Conservation (phyloP, 1,140 invertebrate genomes). For the Portunus trituberculatus region DNA sequence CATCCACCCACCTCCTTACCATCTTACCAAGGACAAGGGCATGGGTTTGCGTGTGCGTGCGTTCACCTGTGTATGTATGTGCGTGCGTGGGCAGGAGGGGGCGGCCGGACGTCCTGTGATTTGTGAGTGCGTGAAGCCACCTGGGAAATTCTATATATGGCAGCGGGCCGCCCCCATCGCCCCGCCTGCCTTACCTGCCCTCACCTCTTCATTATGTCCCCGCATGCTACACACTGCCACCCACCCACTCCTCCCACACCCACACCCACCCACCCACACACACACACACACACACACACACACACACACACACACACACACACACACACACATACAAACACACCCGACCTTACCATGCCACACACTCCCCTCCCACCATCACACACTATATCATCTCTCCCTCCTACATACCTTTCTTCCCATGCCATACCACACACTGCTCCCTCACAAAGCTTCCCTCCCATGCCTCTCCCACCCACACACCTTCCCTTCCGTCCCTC, state of each 20-base stretch:
- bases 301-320: not conserved
- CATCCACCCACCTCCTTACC: too few relatives aligned
- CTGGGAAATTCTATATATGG: constrained; percentile 71
- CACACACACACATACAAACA: not conserved
- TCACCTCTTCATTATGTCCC: constrained; percentile 54
- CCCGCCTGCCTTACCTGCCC: constrained; percentile 45
- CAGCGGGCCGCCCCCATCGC: not conserved
- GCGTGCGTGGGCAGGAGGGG: not conserved
- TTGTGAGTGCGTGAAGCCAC: constrained; percentile 63
- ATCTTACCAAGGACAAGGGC: not conserved
- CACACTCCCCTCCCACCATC: not conserved
- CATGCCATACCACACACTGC: not conserved
- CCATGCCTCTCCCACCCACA: not conserved
- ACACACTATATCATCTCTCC: not conserved
- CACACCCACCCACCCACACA: not conserved
- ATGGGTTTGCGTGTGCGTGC: constrained; percentile 42
- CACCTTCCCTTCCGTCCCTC: not conserved
- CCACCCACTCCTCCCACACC: not conserved
- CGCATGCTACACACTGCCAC: constrained; percentile 41
- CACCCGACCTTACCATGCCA: not conserved
- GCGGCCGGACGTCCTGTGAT: constrained; percentile 46
- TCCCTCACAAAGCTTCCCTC: not conserved
- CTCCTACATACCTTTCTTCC: not conserved
- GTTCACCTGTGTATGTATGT: not conserved
- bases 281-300: too few relatives aligned